Base-by-base conservation (phyloP, 1,140 invertebrate species). In the Pachyrhynchus sulphureomaculatus region DNA sequence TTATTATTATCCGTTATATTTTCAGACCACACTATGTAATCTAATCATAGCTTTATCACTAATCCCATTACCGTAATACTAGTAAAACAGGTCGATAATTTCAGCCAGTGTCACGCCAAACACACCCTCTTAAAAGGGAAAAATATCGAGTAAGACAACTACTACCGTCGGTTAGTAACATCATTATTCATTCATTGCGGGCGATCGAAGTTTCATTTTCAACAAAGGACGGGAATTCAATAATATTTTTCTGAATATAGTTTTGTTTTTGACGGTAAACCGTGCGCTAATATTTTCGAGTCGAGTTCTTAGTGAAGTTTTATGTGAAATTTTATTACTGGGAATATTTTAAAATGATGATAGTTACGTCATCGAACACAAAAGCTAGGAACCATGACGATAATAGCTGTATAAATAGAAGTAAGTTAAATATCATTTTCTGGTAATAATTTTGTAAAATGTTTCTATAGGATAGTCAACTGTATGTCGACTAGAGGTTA, bases 121-220 rank as follows among this genome's bases (percentile, higher is more conserved):
- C 37, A 49, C 15, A 48, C 57, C 57, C 45, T 13, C 36, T 34
- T 4, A 33, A 54, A n/a, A 24, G 32, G 58, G 58, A 42, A 61
- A 52, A 53, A 53, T 53, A 52, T 53, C n/a, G 49, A 33, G 13
- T 53, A 53, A 61, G 58, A 61, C 58, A 61, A 36, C 55, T 49
- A 39, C 55, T 48, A 48, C 18, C 34, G 57, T 34, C 10, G 32
- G 21, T 33, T 41, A 42, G 48, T 45, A 51, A 51, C 58, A 61
- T 61, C 58, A 48, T 52, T 45, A 61, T 61, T 61, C 58, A 61
- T 61, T 61, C 39, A 61, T 53, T 44, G 45, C 26, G 12, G 44
- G 42, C 58, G 58, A 61, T 61, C 58, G 15, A 36, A 29, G 13
- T 34, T 41, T n/a, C 13, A 42, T n/a, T n/a, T n/a, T n/a, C n/a